Base-by-base conservation (phyloP, 2,888 invertebrate genomes). In the Phorcus lineatus region DNA sequence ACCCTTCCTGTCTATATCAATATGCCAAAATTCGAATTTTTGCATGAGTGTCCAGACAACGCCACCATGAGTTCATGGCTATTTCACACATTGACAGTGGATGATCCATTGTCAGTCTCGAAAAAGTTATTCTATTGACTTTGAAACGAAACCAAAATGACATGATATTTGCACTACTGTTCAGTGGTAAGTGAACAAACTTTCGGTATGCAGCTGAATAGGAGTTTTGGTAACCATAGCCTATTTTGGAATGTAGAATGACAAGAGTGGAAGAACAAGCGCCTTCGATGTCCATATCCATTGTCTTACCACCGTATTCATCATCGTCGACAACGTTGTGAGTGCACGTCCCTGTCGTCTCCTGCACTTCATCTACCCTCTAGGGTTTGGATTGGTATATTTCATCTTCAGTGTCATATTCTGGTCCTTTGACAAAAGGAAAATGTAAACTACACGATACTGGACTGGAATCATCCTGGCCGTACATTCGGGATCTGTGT, bases 381-480 rank as follows among this genome's bases (percentile, higher is more conserved):
- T 88, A 0, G 19, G 86, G 7, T 90, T 88, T 76, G 89, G 89
- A 0, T 1, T 80, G 0, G 67, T 81, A 13, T 91, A 90, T 80
- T 66, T 86, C 13, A 31, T 85, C 13, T 91, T 89, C 82, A 89
- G 86, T 54, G 78, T 84, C 28, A 86, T 89, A n/a, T 90, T 87
- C 78, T 92, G 91, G 91, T 83, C 85, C 4, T 53, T 76, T 1
- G 90, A 92, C 78, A 74, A 78, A 7, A 83, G 82, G 16, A 86
- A 89, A 47, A 47, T 47, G 89, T 92, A 1, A 77, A 92, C 2
- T 92, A 92, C 79, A 85, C 79, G 7, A 87, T 92, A 2, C 78
- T 92, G 19, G 92, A 92, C 80, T 92, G 91, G 91, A 91, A 89
- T 77, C 74, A 86, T 13, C 89, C 91, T 0, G 87, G 85, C 0